phyloP scores from a whole-genome alignment of 2,888 invertebrate genomes.

The Lasiommata megera region DNA sequence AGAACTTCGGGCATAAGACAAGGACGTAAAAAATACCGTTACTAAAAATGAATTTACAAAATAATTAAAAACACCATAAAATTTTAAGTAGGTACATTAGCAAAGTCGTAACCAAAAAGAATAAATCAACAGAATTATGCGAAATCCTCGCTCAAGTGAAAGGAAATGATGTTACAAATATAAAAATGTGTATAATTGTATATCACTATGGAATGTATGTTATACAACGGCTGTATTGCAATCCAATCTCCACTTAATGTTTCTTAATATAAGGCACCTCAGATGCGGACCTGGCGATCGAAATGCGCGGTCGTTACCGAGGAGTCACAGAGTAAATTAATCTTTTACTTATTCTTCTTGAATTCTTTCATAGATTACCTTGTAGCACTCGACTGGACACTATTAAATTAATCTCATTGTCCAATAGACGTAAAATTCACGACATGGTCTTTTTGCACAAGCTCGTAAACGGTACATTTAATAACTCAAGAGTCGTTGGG shows the following conservation, averaged over 20 bases:
- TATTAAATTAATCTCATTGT: no score
- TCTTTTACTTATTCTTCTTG: no score
- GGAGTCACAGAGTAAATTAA: neutral
- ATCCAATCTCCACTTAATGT: constrained; percentile 6
- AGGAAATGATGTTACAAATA: constrained; percentile 24
- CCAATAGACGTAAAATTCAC: no score
- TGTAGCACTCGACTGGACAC: no score
- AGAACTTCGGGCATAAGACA: no score
- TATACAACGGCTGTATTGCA: constrained; percentile 18
- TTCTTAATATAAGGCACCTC: neutral
- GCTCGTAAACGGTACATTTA: no score
- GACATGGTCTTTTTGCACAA: no score
- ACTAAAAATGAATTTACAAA: neutral
- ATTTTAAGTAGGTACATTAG: neutral
- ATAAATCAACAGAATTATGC: constrained; percentile 16
- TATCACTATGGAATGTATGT: constrained; percentile 16
- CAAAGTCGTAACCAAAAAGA: neutral
- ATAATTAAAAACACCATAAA: neutral
- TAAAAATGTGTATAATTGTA: constrained; percentile 9
- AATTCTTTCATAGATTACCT: no score
- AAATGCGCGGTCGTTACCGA: no score
- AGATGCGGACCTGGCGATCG: neutral
- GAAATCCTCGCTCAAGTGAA: constrained; percentile 17
- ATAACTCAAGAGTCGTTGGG: no score
- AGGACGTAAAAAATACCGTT: no score